Base-by-base conservation (phyloP, 2,888 invertebrate species). In the Bembecia ichneumoniformis region DNA sequence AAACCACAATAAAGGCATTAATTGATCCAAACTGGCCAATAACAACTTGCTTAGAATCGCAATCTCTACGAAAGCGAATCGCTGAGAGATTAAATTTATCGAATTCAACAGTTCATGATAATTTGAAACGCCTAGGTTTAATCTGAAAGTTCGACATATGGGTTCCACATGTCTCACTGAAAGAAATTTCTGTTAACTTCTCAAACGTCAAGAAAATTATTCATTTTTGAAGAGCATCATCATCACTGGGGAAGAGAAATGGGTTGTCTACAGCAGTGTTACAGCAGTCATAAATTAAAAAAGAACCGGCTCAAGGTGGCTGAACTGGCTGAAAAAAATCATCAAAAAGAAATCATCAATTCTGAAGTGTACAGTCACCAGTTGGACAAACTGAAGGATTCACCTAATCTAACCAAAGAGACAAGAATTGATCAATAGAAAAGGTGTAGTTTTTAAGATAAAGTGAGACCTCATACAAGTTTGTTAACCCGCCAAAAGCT, bases 301-400 rank as follows among this genome's bases (percentile, higher is more conserved):
- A 55, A 56, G 52, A 60, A 54, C 47, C 61, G 56, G 57, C 52
- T 50, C 47, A 55, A 50, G 51, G 52, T 47, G 46, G 55, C 55
- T 53, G 59, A 63, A 58, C 56, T 53, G 35, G 49, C 56, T 49
- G 58, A 59, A 61, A 56, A 44, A 43, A 57, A 1, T 35, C 35
- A 35, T 35, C 1, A 35, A 35, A 35, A 35, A 35, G 11, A 1
- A 11, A 35, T 35, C 9, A 48, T 51, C 17, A 51, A 47, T 48
- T 49, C 44, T 28, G 48, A 35, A 40, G 20, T 46, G 47, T 50
- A 43, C 63, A 82, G 77, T 77, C 72, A 89, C 89, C 66, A 89
- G 89, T 66, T 88, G 88, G 40, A 75, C 82, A 53, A 77, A 76
- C 43, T 68, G 70, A 49, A 47, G 36, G 15, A 44, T 35, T 46